Evolutionary conservation across 2,113 vertebrate genomes (phyloP).

Genomic region (Eptesicus fuscus): DNA sequence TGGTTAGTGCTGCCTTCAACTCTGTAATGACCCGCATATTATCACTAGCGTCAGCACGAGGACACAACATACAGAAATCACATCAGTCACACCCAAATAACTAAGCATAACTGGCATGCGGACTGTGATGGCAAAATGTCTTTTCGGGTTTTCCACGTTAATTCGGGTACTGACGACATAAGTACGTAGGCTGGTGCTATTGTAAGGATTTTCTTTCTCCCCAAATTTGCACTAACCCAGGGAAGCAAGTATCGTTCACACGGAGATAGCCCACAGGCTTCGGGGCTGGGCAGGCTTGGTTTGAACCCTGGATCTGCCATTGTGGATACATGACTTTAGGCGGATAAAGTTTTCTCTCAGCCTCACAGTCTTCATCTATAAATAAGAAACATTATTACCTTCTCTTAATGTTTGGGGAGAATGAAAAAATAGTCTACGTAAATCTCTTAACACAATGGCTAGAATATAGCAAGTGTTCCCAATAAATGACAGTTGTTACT

Average conservation of each 20-base stretch:
- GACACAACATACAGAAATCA: background rate
- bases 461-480: background rate
- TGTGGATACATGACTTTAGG: background rate
- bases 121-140: background rate
- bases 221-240: background rate
- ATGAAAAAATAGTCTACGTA: background rate
- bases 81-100: background rate
- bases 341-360: background rate
- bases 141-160: background rate
- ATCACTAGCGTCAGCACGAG: background rate
- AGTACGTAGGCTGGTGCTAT: background rate
- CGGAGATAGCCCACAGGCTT: accelerated
- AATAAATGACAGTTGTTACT: background rate
- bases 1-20: background rate
- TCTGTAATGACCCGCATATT: background rate
- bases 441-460: background rate
- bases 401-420: background rate
- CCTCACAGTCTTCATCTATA: background rate
- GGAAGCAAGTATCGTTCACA: background rate
- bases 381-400: background rate
- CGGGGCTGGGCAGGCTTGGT: no score
- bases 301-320: background rate
- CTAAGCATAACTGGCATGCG: background rate
- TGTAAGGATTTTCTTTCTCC: background rate
- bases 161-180: background rate